Evolutionary conservation across 2,888 invertebrate species (phyloP).

Genomic region (Eurytoma adleriae): DNA sequence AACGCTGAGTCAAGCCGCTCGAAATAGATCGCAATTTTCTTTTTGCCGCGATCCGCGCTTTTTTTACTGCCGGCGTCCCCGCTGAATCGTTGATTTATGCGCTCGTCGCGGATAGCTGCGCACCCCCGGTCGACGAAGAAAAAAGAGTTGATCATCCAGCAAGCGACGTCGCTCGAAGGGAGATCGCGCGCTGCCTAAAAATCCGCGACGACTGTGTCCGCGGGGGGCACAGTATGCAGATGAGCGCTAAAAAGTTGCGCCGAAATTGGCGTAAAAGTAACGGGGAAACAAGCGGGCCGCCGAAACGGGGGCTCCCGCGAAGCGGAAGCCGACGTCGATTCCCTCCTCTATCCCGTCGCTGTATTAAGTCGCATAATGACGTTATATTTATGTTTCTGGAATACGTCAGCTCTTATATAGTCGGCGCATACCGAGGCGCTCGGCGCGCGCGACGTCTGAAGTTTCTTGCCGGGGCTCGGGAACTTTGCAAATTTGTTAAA

Average conservation of each 20-base stretch:
- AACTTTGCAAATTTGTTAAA: slow-evolving; percentile 75
- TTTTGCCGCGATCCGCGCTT: not conserved
- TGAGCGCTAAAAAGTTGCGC: no score
- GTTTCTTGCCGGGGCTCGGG: slow-evolving; percentile 61
- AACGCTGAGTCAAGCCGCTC: slow-evolving; percentile 27
- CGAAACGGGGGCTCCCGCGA: not conserved
- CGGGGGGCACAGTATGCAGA: no score
- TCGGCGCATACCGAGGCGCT: slow-evolving; percentile 41
- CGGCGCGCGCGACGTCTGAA: slow-evolving; percentile 61
- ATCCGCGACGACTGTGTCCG: no score
- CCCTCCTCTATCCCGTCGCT: slow-evolving; percentile 12
- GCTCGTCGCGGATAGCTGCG: not conserved
- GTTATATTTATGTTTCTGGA: slow-evolving; percentile 59
- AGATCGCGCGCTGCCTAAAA: not conserved
- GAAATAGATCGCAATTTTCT: slow-evolving; percentile 31
- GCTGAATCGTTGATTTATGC: slow-evolving; percentile 28
- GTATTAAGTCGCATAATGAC: slow-evolving; percentile 54
- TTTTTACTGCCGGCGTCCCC: not conserved
- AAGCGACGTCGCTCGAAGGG: no score
- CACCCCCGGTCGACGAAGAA: no score
- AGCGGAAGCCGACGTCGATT: slow-evolving; percentile 4
- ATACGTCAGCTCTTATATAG: slow-evolving; percentile 48
- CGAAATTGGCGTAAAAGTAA: no score
- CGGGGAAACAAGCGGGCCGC: not conserved
- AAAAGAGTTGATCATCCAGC: no score